Evolutionary conservation across 2,113 vertebrate genomes (phyloP), one percentile per base, ranked within the genome.

Genomic region (Xyrauchen texanus): DNA sequence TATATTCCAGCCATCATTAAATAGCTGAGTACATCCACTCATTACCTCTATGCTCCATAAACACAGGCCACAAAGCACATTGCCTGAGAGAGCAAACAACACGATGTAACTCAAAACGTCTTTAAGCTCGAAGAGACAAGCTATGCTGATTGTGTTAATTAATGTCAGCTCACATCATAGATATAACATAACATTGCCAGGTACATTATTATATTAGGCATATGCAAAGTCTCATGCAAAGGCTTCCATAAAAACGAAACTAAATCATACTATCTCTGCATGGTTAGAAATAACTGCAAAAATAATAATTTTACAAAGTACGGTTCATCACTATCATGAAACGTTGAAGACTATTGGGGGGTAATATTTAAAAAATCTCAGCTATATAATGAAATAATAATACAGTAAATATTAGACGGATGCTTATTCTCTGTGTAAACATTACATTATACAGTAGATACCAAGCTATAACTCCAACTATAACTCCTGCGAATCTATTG

Each of bases 1-100:
- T 81, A 72, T 58, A 83, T 83, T 83, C 79, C 69, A 77, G 76
- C 83, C 83, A 60, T 83, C 83, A 84, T 85, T 85, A 83, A 82
- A 85, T 68, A 79, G 65, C 66, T 62, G 69, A 74, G 76, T 46
- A 68, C 70, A 71, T 75, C 47, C 79, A 21, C 73, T 53, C 82
- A 78, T 85, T 75, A 78, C 70, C 69, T 74, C 83, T 69, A 51
- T 63, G 65, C 70, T 81, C 75, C 42, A 64, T 76, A 81, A 81
- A 83, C 57, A 83, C 44, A 34, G 66, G 68, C 69, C 46, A 68
- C 46, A 15, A 77, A 81, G 55, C 78, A 80, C 74, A 64, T 13
- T 12, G 47, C 10, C 63, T 8, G 6, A 69, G 49, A 67, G 77
- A 72, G 34, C 15, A 57, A 58, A 34, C 46, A 74, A 45, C 55